Evolutionary conservation across 2,797 vertebrate species (phyloP).

Genomic region (Remorina albescens): DNA sequence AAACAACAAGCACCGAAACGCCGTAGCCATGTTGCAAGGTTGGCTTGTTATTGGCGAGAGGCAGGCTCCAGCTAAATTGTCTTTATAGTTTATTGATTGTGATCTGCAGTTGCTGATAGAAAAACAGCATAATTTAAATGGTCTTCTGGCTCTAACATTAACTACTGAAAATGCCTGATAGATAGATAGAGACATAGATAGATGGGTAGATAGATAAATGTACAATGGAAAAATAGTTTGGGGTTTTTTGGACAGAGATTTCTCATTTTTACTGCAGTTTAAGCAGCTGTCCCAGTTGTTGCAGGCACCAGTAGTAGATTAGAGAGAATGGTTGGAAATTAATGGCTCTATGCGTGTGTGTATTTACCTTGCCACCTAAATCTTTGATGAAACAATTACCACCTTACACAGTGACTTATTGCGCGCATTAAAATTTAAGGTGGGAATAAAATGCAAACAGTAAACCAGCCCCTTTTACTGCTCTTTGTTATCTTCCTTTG

Average conservation of each 20-base stretch:
- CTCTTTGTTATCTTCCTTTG: slow-evolving; percentile 20
- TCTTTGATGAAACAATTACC: slow-evolving; percentile 17
- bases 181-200: neutral
- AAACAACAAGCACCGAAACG: no score
- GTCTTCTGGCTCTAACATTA: slow-evolving; percentile 13
- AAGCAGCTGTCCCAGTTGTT: slow-evolving; percentile 43
- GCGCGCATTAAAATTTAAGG: neutral
- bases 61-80: slow-evolving; percentile 34
- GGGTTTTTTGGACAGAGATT: neutral
- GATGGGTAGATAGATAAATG: neutral
- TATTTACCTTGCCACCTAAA: slow-evolving; percentile 15
- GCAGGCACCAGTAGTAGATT: slow-evolving; percentile 20
- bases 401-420: slow-evolving; percentile 1
- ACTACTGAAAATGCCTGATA: neutral
- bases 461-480: neutral
- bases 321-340: slow-evolving; percentile 14
- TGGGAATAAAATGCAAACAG: neutral
- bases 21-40: slow-evolving; percentile 19
- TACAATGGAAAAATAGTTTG: neutral
- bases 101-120: slow-evolving; percentile 21
- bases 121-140: slow-evolving; percentile 22
- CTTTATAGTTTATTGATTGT: slow-evolving; percentile 65
- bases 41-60: slow-evolving; percentile 40
- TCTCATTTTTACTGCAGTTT: slow-evolving; percentile 21
- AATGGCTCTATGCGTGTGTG: slow-evolving; percentile 5